Conservation (phyloP, 2,888 invertebrate species). For the Drosophila vallismaia region DNA sequence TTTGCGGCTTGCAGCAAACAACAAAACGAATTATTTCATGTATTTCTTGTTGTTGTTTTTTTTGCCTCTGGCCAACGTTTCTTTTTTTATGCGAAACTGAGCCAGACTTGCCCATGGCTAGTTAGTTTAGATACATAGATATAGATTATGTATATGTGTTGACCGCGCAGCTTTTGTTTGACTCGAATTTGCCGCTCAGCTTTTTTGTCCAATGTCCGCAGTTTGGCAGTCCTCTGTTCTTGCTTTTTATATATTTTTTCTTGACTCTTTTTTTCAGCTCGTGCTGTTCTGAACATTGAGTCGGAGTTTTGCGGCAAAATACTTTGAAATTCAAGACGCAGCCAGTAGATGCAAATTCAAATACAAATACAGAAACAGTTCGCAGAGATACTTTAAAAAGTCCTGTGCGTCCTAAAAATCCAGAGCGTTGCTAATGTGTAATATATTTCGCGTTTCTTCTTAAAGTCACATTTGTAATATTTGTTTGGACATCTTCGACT, state of each 20-base stretch:
- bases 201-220: conserved; percentile 30
- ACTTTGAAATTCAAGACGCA: conserved; percentile 59
- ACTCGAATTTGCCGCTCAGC: conserved; percentile 59
- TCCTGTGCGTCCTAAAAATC: conserved; percentile 37
- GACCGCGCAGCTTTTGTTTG: conserved; percentile 43
- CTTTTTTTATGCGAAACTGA: conserved; percentile 57
- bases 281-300: conserved; percentile 62
- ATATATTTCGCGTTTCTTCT: conserved; percentile 35
- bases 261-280: conserved; percentile 51
- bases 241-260: conserved; percentile 27
- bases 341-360: conserved; percentile 19
- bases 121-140: conserved; percentile 55
- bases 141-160: conserved; percentile 39
- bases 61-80: conserved; percentile 26
- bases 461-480: conserved; percentile 68
- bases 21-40: conserved; percentile 67
- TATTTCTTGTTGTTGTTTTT: conserved; percentile 49
- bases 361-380: too few relatives aligned
- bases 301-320: conserved; percentile 43
- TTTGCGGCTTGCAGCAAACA: conserved; percentile 57
- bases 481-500: conserved; percentile 59
- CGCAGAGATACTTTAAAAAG: conserved; percentile 7
- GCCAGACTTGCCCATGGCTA: conserved; percentile 61
- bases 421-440: conserved; percentile 59
- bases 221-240: conserved; percentile 40